phyloP scores from a whole-genome alignment of 2,113 vertebrate species.

The Cottus gobio region DNA sequence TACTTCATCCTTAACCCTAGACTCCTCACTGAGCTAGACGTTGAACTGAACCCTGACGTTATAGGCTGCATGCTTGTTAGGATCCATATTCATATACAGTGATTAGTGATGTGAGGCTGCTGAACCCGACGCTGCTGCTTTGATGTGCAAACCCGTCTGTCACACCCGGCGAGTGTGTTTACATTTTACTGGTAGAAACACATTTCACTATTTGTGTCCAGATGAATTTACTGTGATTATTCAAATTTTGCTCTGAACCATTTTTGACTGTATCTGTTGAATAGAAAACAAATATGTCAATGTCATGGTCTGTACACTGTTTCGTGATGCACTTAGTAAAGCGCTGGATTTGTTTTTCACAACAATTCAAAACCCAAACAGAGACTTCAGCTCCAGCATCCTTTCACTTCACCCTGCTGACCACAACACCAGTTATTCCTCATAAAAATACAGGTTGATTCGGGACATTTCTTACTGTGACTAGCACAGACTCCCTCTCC shows the following conservation, averaged over 20 bases:
- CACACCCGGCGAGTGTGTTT: slow-evolving; percentile 13
- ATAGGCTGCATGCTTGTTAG: slow-evolving; percentile 9
- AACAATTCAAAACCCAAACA: not conserved
- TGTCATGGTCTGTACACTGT: not conserved
- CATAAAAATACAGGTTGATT: not conserved
- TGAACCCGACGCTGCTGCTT: not conserved
- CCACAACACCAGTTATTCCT: not conserved
- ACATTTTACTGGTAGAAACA: slow-evolving; percentile 3
- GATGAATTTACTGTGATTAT: not conserved
- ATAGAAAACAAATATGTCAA: not conserved
- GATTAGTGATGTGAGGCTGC: slow-evolving; percentile 4
- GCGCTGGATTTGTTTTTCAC: not conserved
- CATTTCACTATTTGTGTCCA: not conserved
- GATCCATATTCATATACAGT: slow-evolving; percentile 13
- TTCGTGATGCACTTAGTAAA: not conserved
- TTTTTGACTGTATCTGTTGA: not conserved
- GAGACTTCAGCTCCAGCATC: not conserved
- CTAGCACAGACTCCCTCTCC: slow-evolving; percentile 45
- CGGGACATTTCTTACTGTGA: not conserved
- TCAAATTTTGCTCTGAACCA: not conserved
- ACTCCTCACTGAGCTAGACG: slow-evolving; percentile 1
- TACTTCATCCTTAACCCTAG: not conserved
- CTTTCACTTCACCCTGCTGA: not conserved
- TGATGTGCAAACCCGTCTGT: not conserved
- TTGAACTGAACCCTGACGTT: not conserved